Percentiles rank a stretch among this genome's conserved stretches.
Evolutionary conservation across 2,888 invertebrate species (phyloP).

Genomic region (Cheiracanthium punctorium): DNA sequence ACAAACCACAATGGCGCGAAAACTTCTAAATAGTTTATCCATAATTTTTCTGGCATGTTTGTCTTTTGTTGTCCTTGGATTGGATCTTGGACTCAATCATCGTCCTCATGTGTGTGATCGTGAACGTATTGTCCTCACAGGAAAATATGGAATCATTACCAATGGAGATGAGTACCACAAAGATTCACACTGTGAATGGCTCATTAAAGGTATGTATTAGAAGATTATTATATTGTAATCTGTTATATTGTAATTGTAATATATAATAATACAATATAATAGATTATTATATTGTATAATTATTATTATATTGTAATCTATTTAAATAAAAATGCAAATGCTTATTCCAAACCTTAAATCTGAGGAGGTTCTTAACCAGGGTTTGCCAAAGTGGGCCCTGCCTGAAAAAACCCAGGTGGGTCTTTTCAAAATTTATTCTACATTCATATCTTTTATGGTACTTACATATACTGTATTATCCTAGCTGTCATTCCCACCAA

Average conservation of each 20-base stretch:
- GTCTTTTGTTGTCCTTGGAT: conserved; percentile 22
- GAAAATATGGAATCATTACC: conserved; percentile 86
- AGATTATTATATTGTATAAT: not conserved
- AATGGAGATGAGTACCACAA: conserved; percentile 94
- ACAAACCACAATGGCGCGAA: not conserved
- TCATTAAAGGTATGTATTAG: conserved; percentile 84
- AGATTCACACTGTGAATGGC: conserved; percentile 97
- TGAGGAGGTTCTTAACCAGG: no score
- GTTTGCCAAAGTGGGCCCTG: not conserved
- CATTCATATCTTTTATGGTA: no score
- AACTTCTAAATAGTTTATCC: not conserved
- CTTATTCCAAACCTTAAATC: no score
- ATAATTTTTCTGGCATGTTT: conserved; percentile 44
- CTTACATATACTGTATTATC: no score
- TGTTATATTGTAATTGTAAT: not conserved
- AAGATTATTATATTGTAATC: not conserved
- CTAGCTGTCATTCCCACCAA: no score
- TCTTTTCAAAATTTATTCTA: no score
- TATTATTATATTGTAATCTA: not conserved
- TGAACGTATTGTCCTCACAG: conserved; percentile 73
- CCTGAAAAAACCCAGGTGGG: no score
- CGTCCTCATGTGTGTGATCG: conserved; percentile 71
- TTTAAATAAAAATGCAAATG: not conserved
- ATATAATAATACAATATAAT: no score
- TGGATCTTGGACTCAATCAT: conserved; percentile 15